Conservation (phyloP, 1,140 invertebrate genomes). For the Phenacoccus solenopsis region DNA sequence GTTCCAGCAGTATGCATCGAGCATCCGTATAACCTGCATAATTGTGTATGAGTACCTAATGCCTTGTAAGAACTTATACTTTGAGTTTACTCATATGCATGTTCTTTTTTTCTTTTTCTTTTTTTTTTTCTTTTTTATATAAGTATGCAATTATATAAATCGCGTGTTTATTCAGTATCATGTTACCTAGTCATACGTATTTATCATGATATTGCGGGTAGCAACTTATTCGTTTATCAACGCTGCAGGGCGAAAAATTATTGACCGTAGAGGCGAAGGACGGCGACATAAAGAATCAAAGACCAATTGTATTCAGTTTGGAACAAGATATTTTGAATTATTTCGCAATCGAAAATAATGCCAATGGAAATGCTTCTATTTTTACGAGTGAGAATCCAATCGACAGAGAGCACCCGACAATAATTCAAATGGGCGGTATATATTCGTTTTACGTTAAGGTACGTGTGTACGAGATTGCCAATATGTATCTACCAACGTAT, state of each 20-base stretch:
- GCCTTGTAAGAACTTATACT: too few species aligned
- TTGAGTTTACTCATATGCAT: too few species aligned
- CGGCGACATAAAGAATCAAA: slow-evolving; percentile 58
- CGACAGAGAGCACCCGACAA: slow-evolving; percentile 56
- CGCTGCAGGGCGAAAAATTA: slow-evolving; percentile 38
- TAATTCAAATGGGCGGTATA: slow-evolving; percentile 62
- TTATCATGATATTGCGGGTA: too few species aligned
- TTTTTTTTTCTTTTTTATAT: too few species aligned
- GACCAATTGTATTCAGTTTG: slow-evolving; percentile 48
- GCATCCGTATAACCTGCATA: neutral
- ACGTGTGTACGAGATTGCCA: slow-evolving; percentile 23
- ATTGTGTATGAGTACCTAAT: too few species aligned
- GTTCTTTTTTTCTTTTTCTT: too few species aligned
- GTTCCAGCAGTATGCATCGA: slow-evolving; percentile 20
- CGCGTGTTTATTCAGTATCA: too few species aligned
- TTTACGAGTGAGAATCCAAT: slow-evolving; percentile 49
- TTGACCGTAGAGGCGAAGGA: slow-evolving; percentile 57
- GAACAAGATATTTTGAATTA: slow-evolving; percentile 54
- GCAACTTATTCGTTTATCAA: neutral
- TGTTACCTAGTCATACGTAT: too few species aligned
- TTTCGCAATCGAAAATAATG: slow-evolving; percentile 44
- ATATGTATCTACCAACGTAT: too few species aligned
- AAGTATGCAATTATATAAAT: too few species aligned
- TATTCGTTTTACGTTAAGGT: slow-evolving; percentile 58
- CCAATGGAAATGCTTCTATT: slow-evolving; percentile 31